phyloP scores from a whole-genome alignment of 2,888 invertebrate species.

The Troilus luridus region DNA sequence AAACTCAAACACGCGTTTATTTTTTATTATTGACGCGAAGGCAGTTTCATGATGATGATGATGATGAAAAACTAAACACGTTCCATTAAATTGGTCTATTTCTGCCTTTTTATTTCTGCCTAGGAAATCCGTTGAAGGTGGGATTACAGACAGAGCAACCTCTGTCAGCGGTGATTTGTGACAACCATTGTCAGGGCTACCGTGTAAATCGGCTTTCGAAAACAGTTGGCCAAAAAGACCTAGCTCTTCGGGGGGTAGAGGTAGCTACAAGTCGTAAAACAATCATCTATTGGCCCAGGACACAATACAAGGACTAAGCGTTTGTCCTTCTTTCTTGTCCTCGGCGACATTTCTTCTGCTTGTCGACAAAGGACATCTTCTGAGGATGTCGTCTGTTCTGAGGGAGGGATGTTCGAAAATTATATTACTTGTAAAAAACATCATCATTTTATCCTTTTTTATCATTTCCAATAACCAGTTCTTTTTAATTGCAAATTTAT shows the following conservation, averaged over 20 bases:
- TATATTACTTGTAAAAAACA: no score
- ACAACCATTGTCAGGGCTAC: background rate
- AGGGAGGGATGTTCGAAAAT: no score
- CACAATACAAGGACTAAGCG: background rate
- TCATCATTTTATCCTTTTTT: no score
- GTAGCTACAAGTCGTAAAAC: constrained; percentile 22
- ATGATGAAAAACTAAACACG: background rate
- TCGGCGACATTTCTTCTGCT: background rate
- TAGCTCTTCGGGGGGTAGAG: background rate
- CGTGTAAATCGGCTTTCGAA: constrained; percentile 45
- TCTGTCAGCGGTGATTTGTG: constrained; percentile 33
- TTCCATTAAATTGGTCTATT: background rate
- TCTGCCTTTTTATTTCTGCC: background rate
- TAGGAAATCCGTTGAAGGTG: constrained; percentile 10
- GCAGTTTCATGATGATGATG: background rate
- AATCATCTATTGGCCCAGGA: background rate
- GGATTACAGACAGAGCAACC: background rate
- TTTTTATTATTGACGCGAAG: background rate
- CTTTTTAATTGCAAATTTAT: no score
- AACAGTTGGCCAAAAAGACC: background rate
- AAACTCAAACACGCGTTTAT: background rate
- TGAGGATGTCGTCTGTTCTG: background rate
- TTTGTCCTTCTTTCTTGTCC: background rate
- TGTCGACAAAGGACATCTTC: constrained; percentile 4
- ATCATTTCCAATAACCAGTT: no score